Conservation (phyloP, 2,113 vertebrate genomes). For the Acanthochromis polyacanthus region DNA sequence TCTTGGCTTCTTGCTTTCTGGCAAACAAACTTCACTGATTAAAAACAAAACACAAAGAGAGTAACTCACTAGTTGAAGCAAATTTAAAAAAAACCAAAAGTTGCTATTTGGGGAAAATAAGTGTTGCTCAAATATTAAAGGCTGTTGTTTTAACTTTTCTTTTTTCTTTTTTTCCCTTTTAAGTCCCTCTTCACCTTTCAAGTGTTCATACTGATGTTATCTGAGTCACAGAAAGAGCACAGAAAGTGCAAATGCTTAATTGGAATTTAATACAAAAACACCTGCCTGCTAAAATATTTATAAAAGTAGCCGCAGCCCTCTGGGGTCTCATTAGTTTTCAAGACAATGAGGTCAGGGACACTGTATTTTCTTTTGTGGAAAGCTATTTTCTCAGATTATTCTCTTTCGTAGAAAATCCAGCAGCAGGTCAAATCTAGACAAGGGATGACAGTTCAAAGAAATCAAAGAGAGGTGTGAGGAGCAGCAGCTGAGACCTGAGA, state of each 20-base stretch:
- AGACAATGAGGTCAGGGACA: conserved; percentile 28
- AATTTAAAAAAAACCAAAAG: conserved; percentile 34
- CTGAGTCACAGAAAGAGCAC: neutral
- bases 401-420: neutral
- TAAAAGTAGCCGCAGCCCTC: conserved; percentile 17
- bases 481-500: conserved; percentile 5
- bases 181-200: neutral
- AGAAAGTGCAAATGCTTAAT: conserved; percentile 5
- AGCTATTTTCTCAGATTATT: neutral
- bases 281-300: conserved; percentile 57
- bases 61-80: conserved; percentile 1
- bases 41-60: conserved; percentile 22
- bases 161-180: conserved; percentile 11
- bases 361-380: neutral
- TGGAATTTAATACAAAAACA: conserved; percentile 28
- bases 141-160: conserved; percentile 7
- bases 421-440: conserved; percentile 5
- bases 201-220: neutral
- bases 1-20: neutral
- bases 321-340: conserved; percentile 43
- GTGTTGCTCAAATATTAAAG: neutral
- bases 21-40: conserved; percentile 28
- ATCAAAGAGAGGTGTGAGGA: conserved; percentile 14
- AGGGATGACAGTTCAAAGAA: neutral
- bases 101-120: neutral